Evolutionary conservation across 2,797 vertebrate genomes (phyloP), one percentile per base, ranked within the genome.

Genomic region (Gobio occitaniae): DNA sequence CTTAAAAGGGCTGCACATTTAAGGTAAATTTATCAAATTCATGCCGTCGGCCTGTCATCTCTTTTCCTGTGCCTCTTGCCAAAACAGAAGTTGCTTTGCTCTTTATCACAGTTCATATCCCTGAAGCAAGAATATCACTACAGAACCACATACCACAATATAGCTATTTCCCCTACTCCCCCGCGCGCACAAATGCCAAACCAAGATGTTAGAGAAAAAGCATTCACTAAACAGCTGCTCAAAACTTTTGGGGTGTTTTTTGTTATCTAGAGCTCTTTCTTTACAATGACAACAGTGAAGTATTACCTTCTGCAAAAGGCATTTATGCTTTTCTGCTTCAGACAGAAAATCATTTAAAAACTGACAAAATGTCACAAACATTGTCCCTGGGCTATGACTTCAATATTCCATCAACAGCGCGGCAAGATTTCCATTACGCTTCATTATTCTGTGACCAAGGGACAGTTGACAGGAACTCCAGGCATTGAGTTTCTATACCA

Each of bases 301-400:
- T 78, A 52, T 74, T 38, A 71, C 79, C 68, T 75, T 83, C 13
- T 72, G 63, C 29, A 61, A 29, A 61, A 85, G 32, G 80, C 54
- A 52, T 78, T 44, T 77, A 82, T 80, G 76, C 54, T 84, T 85
- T 78, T 68, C 75, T 61, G 54, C 80, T 80, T 80, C 77, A 83
- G 77, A 85, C 84, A 88, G 77, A 63, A 78, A 84, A 84, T 84
- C 85, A 83, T 85, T 88, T 84, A 80, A 63, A 79, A 86, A 83
- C 71, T 85, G 83, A 79, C 85, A 86, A 88, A 90, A 88, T 80
- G 81, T 87, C 83, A 82, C 77, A 84, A 86, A 86, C 69, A 74
- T 72, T 78, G 16, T 86, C 87, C 84, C 83, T 32, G 21, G 87
- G 87, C 87, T 78, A 78, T 41, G 44, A 87, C 79, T 84, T 86